Evolutionary conservation across 2,888 invertebrate genomes (phyloP).

Genomic region (Cinara cedri): DNA sequence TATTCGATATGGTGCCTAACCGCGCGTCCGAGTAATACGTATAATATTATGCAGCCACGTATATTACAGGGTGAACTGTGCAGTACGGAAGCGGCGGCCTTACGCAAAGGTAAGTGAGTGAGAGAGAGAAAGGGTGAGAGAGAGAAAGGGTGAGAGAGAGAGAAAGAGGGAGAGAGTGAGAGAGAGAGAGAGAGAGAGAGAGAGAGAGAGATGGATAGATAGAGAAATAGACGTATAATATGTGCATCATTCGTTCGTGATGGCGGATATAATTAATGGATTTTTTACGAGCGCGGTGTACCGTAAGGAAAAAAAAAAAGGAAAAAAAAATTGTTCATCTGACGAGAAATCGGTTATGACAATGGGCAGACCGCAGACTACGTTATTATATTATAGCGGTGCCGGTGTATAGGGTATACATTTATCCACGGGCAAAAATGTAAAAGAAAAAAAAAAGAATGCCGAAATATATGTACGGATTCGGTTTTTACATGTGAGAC

Average conservation of each 20-base stretch:
- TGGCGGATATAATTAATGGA: conserved; percentile 37
- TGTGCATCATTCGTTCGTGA: conserved; percentile 17
- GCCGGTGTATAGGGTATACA: neutral
- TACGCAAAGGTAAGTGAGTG: neutral
- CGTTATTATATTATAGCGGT: too few species aligned
- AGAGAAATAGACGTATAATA: neutral
- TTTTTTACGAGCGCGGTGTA: conserved; percentile 17
- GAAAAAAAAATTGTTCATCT: conserved; percentile 18
- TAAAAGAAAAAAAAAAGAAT: neutral
- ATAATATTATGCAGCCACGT: too few species aligned
- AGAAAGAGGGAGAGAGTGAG: neutral
- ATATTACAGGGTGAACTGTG: conserved; percentile 25
- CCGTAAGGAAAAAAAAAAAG: neutral
- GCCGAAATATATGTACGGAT: neutral
- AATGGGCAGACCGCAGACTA: conserved; percentile 8
- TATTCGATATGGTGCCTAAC: neutral
- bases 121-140: neutral
- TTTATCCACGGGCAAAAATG: neutral
- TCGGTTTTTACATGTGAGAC: neutral
- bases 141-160: neutral
- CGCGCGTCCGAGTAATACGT: too few species aligned
- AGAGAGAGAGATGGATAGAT: neutral
- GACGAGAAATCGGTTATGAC: conserved; percentile 30
- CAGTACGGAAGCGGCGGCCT: neutral
- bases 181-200: conserved; percentile 3